phyloP scores from a whole-genome alignment of 2,797 vertebrate genomes.

The Epinephelus malabaricus region DNA sequence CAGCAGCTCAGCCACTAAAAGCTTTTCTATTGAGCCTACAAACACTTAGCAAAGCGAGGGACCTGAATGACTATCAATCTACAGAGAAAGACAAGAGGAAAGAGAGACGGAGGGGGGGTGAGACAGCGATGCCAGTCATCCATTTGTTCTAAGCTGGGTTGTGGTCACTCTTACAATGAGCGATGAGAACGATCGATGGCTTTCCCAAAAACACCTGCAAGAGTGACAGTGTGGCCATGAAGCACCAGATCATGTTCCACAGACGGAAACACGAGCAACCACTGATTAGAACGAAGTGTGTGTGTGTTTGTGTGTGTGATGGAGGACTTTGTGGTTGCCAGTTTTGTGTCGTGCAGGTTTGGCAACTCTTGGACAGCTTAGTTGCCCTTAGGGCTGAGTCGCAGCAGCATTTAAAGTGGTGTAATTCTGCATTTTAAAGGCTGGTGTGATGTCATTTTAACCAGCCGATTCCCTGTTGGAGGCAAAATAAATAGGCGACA shows the following conservation, averaged over 20 bases:
- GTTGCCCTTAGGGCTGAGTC: too few relatives aligned
- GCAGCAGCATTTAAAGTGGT: not conserved
- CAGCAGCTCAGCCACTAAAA: constrained; percentile 3
- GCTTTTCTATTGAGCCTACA: constrained; percentile 22
- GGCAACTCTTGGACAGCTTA: not conserved
- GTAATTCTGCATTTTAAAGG: not conserved
- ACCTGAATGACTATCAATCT: constrained; percentile 6
- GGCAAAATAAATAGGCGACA: too few relatives aligned
- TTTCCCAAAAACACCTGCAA: not conserved
- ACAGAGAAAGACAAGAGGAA: not conserved
- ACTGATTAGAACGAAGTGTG: not conserved
- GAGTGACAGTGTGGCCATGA: not conserved
- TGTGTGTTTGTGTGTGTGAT: not conserved
- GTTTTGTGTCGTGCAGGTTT: too few relatives aligned
- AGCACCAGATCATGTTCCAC: constrained; percentile 1
- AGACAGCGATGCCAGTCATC: not conserved
- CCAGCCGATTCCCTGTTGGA: too few relatives aligned
- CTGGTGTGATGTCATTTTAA: not conserved
- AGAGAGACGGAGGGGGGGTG: not conserved
- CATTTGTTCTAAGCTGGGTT: constrained; percentile 22
- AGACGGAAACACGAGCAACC: constrained; percentile 7
- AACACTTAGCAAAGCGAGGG: constrained; percentile 3
- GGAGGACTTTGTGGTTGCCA: not conserved
- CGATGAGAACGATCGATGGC: constrained; percentile 10
- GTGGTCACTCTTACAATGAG: constrained; percentile 24